phyloP scores from a whole-genome alignment of 2,113 vertebrate species.

The Pluvialis apricaria region DNA sequence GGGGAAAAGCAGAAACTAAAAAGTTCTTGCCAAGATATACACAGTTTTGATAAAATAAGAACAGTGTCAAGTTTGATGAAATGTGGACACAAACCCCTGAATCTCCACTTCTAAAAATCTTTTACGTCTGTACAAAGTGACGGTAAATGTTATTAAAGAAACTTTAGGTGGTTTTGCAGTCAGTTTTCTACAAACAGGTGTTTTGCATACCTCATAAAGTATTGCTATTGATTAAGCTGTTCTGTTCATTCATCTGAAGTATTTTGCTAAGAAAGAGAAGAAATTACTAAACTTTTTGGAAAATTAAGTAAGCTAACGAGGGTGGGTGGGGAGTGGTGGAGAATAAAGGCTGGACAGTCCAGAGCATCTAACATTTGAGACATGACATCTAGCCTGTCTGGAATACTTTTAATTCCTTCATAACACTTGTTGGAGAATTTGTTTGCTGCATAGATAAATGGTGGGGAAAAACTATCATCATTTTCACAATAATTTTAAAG shows the following conservation, averaged over 20 bases:
- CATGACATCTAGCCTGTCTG: background rate
- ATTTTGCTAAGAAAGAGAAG: background rate
- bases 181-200: background rate
- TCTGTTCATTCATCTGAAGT: background rate
- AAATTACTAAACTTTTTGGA: background rate
- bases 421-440: background rate
- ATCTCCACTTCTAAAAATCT: background rate
- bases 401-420: background rate
- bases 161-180: background rate
- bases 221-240: background rate
- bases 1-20: background rate
- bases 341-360: background rate
- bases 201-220: background rate
- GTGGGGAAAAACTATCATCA: background rate
- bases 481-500: background rate
- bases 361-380: background rate
- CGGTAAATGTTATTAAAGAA: background rate
- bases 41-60: background rate
- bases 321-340: background rate
- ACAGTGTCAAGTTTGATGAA: background rate
- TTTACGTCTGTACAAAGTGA: background rate
- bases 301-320: background rate
- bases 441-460: background rate
- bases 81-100: background rate
- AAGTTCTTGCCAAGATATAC: background rate